Evolutionary conservation across 1,140 invertebrate species (phyloP).

Genomic region (Oryzaephilus surinamensis): DNA sequence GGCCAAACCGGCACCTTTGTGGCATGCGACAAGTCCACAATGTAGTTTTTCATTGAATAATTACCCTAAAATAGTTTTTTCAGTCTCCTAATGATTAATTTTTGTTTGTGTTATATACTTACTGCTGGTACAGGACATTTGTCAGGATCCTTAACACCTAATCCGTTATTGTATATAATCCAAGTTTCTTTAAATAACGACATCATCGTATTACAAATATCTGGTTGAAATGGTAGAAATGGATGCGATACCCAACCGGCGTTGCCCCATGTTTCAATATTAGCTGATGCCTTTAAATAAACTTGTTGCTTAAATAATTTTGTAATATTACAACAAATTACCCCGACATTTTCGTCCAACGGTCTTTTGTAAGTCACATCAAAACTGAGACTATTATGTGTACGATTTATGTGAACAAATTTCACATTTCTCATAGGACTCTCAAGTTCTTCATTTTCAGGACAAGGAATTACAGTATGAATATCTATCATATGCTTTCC

Average conservation of each 20-base stretch:
- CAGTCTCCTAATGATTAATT: no score
- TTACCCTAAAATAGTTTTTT: constrained; percentile 1
- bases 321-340: background rate
- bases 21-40: background rate
- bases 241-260: constrained; percentile 9
- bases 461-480: no score
- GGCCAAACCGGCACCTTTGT: background rate
- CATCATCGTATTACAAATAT: constrained; percentile 5
- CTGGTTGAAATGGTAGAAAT: constrained; percentile 8
- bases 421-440: constrained; percentile 10
- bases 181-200: constrained; percentile 3
- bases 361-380: constrained; percentile 7
- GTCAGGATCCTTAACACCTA: constrained; percentile 9
- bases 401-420: constrained; percentile 7
- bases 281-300: no score
- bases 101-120: no score
- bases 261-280: constrained; percentile 8
- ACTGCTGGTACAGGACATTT: constrained; percentile 16
- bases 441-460: constrained; percentile 8
- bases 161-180: background rate
- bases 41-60: background rate
- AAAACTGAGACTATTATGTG: constrained; percentile 6
- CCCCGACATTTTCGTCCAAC: constrained; percentile 10
- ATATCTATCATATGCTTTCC: no score
- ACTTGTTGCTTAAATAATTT: background rate